Evolutionary conservation across 2,113 vertebrate genomes (phyloP), one percentile per base, ranked within the genome.

Genomic region (Morphnarchus princeps): DNA sequence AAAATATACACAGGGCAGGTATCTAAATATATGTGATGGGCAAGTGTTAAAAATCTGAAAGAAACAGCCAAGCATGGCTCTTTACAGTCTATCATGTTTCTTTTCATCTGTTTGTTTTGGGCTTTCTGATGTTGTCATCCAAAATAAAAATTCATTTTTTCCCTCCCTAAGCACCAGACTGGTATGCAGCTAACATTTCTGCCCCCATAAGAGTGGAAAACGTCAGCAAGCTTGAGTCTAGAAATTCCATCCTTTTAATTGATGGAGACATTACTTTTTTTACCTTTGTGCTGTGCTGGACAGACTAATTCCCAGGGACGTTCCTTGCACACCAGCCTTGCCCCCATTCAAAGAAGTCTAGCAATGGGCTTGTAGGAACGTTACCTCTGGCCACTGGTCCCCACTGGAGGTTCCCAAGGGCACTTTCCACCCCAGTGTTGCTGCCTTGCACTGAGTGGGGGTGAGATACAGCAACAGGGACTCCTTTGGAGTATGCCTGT

Each of bases 341-440:
- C 5, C 34, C 45, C 6, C 40, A 11, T 77, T 65, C 62, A 57
- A 38, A 91, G 82, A 32, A 66, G 14, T 10, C 38, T 24, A 58
- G 18, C 4, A 9, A 19, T 36, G 0, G 15, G 18, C 40, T 54
- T 82, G 42, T 47, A 71, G 40, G 26, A 73, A 16, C 0, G 0
- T 43, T 54, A 52, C 50, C 18, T 86, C 40, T 78, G 49, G 31
- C 32, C 61, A 50, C n/a, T 28, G 17, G 32, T 59, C 6, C 12
- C 11, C 32, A 5, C 59, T 31, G 65, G 73, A 55, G 28, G 43
- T 82, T 49, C 12, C 74, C 55, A 36, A 19, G 21, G 76, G 13
- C 58, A 58, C 11, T 3, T 11, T 38, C 29, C 17, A 25, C 22
- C 32, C 5, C 22, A 26, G 15, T 11, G 14, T 3, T 80, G 16